Evolutionary conservation across 2,113 vertebrate genomes (phyloP).

Genomic region (Zosterops hypoxanthus): DNA sequence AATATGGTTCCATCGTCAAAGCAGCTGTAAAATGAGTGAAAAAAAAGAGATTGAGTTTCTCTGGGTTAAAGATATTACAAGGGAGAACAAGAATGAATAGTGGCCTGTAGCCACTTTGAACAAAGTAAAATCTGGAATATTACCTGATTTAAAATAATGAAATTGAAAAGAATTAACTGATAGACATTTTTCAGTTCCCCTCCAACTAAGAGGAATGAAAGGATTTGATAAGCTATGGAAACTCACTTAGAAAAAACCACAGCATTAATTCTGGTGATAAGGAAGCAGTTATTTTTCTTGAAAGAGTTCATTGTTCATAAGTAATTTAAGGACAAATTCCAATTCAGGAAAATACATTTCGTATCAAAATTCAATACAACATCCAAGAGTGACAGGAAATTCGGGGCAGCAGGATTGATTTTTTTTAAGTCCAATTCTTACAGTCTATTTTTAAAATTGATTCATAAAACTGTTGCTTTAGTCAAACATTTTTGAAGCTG

Average conservation of each 20-base stretch:
- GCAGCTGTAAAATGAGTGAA: neutral
- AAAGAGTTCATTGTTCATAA: constrained; percentile 73
- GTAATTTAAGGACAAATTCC: constrained; percentile 70
- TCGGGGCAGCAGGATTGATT: constrained; percentile 9
- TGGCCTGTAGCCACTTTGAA: constrained; percentile 50
- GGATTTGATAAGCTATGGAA: constrained; percentile 66
- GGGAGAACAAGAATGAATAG: constrained; percentile 54
- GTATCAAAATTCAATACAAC: constrained; percentile 60
- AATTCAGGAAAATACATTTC: constrained; percentile 71
- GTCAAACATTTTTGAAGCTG: constrained; percentile 4
- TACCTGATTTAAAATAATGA: constrained; percentile 48
- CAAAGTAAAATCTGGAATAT: constrained; percentile 35
- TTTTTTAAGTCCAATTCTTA: neutral
- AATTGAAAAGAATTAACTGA: constrained; percentile 52
- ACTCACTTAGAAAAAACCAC: constrained; percentile 61
- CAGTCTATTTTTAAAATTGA: constrained; percentile 23
- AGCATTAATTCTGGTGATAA: constrained; percentile 71
- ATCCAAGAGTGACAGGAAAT: constrained; percentile 62
- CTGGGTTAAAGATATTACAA: neutral
- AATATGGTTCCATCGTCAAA: neutral
- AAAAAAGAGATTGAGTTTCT: neutral
- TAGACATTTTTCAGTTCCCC: constrained; percentile 43
- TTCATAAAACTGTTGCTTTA: constrained; percentile 28
- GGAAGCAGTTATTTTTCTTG: constrained; percentile 48
- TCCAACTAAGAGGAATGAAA: constrained; percentile 62